phyloP scores from a whole-genome alignment of 2,888 invertebrate genomes.

The Nomada goodeniana region DNA sequence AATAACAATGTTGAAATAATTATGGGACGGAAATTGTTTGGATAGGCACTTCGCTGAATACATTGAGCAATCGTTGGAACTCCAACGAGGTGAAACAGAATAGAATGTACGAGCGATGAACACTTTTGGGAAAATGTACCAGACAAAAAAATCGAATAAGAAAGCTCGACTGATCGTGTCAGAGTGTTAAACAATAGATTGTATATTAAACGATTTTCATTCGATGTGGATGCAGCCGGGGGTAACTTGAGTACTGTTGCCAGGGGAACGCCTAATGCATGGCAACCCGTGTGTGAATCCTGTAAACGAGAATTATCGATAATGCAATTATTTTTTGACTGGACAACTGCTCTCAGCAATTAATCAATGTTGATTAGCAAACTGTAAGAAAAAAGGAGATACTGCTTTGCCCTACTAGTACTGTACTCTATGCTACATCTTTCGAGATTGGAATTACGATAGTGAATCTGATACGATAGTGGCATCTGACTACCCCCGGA shows the following conservation, averaged over 20 bases:
- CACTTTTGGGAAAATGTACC: not conserved
- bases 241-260: constrained; percentile 45
- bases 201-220: not conserved
- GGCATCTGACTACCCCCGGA: no score
- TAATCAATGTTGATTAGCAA: no score
- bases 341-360: not conserved
- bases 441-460: not conserved
- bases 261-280: constrained; percentile 60
- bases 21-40: no score
- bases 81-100: no score
- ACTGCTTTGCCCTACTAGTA: not conserved
- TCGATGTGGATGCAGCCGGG: not conserved
- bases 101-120: no score
- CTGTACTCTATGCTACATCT: not conserved
- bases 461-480: no score
- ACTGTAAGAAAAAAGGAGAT: no score
- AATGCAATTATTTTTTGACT: not conserved
- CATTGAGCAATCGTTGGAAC: no score
- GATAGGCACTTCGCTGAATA: no score
- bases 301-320: not conserved
- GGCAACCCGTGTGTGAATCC: not conserved
- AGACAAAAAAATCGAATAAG: not conserved
- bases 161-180: no score
- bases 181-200: not conserved
- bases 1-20: not conserved